Evolutionary conservation across 64 coral and sea anemone genomes (phyloP).

Genomic region (Montipora cactus): DNA sequence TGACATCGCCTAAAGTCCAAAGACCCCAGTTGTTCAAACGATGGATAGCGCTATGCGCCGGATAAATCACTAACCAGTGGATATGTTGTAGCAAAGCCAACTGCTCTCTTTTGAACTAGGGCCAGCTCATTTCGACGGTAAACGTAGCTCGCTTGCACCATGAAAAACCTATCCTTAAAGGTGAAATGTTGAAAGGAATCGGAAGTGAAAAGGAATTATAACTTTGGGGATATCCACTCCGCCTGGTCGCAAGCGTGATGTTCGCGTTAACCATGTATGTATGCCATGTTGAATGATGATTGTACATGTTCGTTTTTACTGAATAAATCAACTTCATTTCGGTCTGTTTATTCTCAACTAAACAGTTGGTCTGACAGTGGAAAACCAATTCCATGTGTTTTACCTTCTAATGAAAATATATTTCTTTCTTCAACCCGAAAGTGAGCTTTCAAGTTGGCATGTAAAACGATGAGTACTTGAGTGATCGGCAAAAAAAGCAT

Average conservation of each 20-base stretch:
- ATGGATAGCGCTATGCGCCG: too few relatives aligned
- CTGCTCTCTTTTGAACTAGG: too few relatives aligned
- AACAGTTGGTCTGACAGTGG: slow-evolving; percentile 15
- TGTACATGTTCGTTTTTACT: slow-evolving; percentile 5
- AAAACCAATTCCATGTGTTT: not conserved
- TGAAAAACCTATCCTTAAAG: not conserved
- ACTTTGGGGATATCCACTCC: not conserved
- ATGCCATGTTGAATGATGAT: not conserved
- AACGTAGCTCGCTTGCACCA: not conserved
- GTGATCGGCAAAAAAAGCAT: too few relatives aligned
- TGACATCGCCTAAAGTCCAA: too few relatives aligned
- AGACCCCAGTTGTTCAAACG: too few relatives aligned
- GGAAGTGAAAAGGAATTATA: not conserved
- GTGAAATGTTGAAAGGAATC: not conserved
- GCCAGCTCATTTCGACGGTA: too few relatives aligned
- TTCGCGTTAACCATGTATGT: not conserved
- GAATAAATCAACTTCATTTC: slow-evolving; percentile 45
- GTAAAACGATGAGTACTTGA: too few relatives aligned
- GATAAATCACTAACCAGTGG: too few relatives aligned
- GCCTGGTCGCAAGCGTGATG: not conserved
- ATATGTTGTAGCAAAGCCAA: too few relatives aligned
- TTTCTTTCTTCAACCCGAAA: not conserved
- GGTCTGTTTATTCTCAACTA: slow-evolving; percentile 5
- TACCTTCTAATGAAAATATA: slow-evolving; percentile 23
- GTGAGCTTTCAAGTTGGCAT: not conserved